A percentile compares a stretch with the other conserved stretches of the same genome.
Conservation (phyloP, 2,888 invertebrate genomes). For the Hybos culiciformis region DNA sequence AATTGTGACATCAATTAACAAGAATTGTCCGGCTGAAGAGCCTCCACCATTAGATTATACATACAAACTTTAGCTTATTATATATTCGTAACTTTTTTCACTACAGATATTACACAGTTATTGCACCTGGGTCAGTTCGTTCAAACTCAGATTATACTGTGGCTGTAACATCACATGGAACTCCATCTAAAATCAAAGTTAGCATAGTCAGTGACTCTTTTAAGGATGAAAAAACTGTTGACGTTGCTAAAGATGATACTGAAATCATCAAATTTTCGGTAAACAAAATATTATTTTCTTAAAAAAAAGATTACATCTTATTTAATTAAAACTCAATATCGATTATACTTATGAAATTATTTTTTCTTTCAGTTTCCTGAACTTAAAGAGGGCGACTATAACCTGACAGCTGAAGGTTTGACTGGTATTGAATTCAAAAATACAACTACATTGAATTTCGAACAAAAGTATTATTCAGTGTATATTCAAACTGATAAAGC, state of each 20-base stretch:
- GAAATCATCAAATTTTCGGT: conserved; percentile 60
- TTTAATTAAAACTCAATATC: no score
- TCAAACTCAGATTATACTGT: conserved; percentile 74
- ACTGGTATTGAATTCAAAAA: conserved; percentile 61
- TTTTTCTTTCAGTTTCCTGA: conserved; percentile 16
- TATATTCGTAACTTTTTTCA: background rate
- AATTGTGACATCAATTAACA: no score
- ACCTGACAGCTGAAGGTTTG: conserved; percentile 39
- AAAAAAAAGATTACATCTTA: background rate
- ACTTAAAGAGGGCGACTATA: conserved; percentile 22
- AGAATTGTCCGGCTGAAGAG: no score
- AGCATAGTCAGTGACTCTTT: conserved; percentile 60
- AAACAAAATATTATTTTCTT: conserved; percentile 11
- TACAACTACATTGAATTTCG: conserved; percentile 55
- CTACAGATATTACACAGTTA: conserved; percentile 49
- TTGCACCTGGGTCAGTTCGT: conserved; percentile 65
- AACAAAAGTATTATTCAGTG: conserved; percentile 52
- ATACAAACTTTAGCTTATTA: no score
- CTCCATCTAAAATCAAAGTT: conserved; percentile 53
- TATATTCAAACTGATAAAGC: conserved; percentile 88
- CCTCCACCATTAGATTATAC: no score
- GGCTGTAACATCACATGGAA: conserved; percentile 46
- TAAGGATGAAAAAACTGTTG: conserved; percentile 52
- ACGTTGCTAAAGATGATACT: conserved; percentile 56
- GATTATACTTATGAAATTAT: no score